These are phyloP conservation scores for Nysson spinosus DNA, from an alignment of 2,888 invertebrate genomes.

Conservation along the genomic window DNA sequence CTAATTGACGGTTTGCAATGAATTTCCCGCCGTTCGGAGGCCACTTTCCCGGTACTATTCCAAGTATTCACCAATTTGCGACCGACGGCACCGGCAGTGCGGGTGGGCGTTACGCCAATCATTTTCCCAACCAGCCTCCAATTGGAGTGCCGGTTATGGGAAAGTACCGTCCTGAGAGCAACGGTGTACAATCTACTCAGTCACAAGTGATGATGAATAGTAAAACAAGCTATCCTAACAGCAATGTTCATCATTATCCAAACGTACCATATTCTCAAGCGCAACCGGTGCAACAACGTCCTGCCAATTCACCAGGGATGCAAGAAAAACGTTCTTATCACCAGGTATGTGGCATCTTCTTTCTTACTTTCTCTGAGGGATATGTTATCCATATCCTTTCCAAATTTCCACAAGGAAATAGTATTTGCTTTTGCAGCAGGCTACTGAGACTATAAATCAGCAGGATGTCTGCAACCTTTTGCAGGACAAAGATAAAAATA, in stretches of 20 bases:
- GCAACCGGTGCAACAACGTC: slow-evolving; percentile 74
- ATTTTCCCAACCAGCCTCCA: slow-evolving; percentile 80
- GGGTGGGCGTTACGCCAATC: slow-evolving; percentile 76
- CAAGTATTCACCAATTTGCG: slow-evolving; percentile 90
- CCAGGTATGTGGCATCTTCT: slow-evolving; percentile 64
- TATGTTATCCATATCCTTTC: too few species aligned
- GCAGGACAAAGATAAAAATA: slow-evolving; percentile 73
- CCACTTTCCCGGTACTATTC: slow-evolving; percentile 87
- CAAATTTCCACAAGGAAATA: too few species aligned
- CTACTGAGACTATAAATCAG: slow-evolving; percentile 71
- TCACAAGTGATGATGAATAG: slow-evolving; percentile 77
- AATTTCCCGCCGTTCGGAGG: slow-evolving; percentile 92
- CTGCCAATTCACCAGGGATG: slow-evolving; percentile 74
- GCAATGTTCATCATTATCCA: slow-evolving; percentile 75
- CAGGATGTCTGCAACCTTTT: slow-evolving; percentile 75
- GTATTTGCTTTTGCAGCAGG: too few species aligned
- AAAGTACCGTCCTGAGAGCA: slow-evolving; percentile 79
- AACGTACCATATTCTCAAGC: slow-evolving; percentile 75
- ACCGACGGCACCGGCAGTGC: slow-evolving; percentile 80
- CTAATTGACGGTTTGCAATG: slow-evolving; percentile 80
- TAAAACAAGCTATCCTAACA: slow-evolving; percentile 73
- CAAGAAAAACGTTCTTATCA: slow-evolving; percentile 75
- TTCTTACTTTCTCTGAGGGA: not conserved
- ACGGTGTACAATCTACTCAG: slow-evolving; percentile 73
- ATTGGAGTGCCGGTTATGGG: slow-evolving; percentile 81